Base-by-base conservation (phyloP, 2,888 invertebrate genomes). In the Pseudococcus longispinus region DNA sequence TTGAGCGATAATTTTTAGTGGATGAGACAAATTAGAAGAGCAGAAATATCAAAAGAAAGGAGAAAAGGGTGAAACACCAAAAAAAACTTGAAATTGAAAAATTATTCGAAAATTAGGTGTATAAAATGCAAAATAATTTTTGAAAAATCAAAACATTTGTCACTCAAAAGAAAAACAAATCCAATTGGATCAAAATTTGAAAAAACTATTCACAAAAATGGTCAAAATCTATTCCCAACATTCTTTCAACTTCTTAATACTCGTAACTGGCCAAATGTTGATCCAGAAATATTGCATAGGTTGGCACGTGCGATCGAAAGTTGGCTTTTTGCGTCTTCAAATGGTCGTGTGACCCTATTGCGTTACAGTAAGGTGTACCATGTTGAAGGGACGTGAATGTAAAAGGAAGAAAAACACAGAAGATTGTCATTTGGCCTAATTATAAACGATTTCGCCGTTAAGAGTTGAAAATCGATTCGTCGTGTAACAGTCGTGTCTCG, bases 391-490 rank as follows among this genome's bases (percentile, higher is more conserved):
- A 74, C 29, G 74, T 74, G 74, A 37, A 74, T n/a, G 32, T 29
- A 74, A 37, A 32, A 37, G 74, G 18, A 74, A 74, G 32, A 74
- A 74, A 74, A 74, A 74, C 32, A 74, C 74, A 74, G 74, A 74
- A 32, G 13, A 42, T 42, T 42, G 77, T 80, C 77, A 80, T 80
- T 42, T 80, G 77, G 77, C 77, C 77, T 42, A 80, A 80, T 80
- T 80, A 80, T 80, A 80, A 80, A 80, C 42, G 77, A 80, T 80
- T 80, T 80, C 77, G 77, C 77, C 77, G 77, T 80, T 80, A 42
- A 42, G 77, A 80, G 42, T 80, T 80, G 20, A 80, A 80, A 80
- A 80, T 80, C 77, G 42, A 80, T 80, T 80, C 37, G 42, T 70
- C 70, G 77, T 80, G 77, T 80, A 80, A 18, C 74, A 74, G n/a